Evolutionary conservation across 2,797 vertebrate genomes (phyloP).

Genomic region (Sylvilagus floridanus): DNA sequence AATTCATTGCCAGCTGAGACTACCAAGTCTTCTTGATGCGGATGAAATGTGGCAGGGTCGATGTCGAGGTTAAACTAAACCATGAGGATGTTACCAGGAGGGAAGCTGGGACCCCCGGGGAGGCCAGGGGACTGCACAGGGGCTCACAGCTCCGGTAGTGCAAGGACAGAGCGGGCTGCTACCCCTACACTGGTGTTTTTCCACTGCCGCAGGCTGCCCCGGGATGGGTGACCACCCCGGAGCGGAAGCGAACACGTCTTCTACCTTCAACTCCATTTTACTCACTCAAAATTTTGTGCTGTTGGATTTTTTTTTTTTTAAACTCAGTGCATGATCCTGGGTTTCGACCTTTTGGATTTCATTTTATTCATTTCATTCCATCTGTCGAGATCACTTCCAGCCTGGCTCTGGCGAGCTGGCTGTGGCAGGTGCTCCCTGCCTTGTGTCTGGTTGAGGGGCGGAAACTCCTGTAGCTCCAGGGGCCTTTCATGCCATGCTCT

Average conservation of each 20-base stretch:
- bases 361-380: neutral
- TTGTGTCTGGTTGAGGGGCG: neutral
- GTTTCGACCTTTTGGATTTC: neutral
- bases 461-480: neutral
- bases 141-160: neutral
- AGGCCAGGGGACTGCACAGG: neutral
- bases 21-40: neutral
- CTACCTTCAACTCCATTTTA: constrained; percentile 20
- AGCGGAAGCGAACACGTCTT: neutral
- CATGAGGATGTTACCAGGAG: neutral
- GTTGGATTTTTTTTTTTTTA: constrained; percentile 11
- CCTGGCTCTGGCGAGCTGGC: neutral
- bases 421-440: neutral
- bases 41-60: neutral
- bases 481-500: neutral
- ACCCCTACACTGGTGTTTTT: neutral
- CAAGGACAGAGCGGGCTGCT: neutral
- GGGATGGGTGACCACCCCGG: neutral
- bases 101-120: neutral
- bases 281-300: neutral
- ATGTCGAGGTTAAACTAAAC: constrained; percentile 28
- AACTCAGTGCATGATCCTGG: neutral
- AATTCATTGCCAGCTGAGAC: neutral
- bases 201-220: neutral
- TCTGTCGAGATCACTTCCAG: neutral